Evolutionary conservation across 2,113 vertebrate species (phyloP).

Genomic region (Heloderma charlesbogerti): DNA sequence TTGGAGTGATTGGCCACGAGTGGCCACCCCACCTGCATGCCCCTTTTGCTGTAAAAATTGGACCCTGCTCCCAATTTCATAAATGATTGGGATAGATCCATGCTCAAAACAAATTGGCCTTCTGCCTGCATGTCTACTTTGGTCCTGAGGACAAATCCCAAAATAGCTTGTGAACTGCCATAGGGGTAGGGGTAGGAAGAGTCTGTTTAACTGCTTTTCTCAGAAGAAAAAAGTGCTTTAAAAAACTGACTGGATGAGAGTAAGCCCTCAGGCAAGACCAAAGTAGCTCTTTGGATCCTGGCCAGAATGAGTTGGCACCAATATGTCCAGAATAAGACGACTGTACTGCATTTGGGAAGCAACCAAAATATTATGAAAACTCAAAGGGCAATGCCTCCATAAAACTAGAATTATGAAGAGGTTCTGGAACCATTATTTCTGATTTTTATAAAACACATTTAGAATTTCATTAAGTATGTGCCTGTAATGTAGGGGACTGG

Average conservation of each 20-base stretch:
- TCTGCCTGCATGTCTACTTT: background rate
- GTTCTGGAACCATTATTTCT: constrained; percentile 50
- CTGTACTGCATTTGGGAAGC: background rate
- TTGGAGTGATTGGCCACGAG: too few relatives aligned
- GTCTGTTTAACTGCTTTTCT: too few relatives aligned
- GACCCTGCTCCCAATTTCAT: background rate
- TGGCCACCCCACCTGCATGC: background rate
- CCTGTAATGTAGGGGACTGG: constrained; percentile 33
- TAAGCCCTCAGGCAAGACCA: too few relatives aligned
- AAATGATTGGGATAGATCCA: background rate
- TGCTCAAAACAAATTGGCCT: background rate
- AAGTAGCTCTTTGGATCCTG: background rate
- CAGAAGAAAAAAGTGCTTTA: background rate
- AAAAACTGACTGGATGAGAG: too few relatives aligned
- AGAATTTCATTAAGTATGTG: constrained; percentile 26
- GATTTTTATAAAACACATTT: constrained; percentile 22
- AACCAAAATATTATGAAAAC: constrained; percentile 33
- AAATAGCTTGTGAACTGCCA: background rate
- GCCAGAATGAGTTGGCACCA: background rate
- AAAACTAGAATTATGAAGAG: constrained; percentile 40
- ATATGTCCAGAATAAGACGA: background rate
- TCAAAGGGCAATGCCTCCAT: constrained; percentile 43
- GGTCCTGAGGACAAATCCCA: background rate
- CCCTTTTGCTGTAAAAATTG: background rate
- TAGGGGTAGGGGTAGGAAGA: background rate